phyloP scores from a whole-genome alignment of 2,888 invertebrate species.

The Ferrisia virgata region DNA sequence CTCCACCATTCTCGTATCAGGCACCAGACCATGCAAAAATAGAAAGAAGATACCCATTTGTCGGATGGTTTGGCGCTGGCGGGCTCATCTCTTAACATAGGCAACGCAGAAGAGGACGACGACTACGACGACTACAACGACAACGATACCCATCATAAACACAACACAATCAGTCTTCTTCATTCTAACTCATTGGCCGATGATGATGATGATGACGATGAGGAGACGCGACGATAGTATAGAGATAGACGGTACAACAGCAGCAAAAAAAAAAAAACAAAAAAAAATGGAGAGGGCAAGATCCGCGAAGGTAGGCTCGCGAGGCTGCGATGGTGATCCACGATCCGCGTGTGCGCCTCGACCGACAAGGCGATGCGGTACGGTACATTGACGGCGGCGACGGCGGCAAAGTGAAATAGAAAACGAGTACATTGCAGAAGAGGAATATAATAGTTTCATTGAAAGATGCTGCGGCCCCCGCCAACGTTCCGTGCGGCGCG shows the following conservation, averaged over 20 bases:
- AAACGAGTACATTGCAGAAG: background rate
- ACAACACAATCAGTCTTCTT: no score
- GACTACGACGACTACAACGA: no score
- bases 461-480: background rate
- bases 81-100: no score
- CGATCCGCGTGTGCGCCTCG: background rate
- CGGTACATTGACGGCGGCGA: background rate
- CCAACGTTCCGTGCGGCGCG: background rate
- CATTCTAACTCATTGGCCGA: no score
- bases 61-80: no score
- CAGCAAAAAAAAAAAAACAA: background rate
- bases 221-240: background rate
- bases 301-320: background rate
- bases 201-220: background rate
- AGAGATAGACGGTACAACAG: background rate
- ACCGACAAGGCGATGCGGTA: background rate
- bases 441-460: background rate
- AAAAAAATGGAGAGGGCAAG: background rate
- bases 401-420: background rate
- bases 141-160: no score
- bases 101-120: no score
- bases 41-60: no score
- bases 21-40: no score
- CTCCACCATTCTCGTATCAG: no score
- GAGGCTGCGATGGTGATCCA: no score